phyloP scores from a whole-genome alignment of 2,113 vertebrate genomes.

The rat (Rattus norvegicus) region GRCr8 NC_086029.1:42051001-42051500 shows the following conservation, averaged over 20 bases:
- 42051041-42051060: background rate
- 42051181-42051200: background rate
- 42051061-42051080: background rate
- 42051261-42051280: background rate
- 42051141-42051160: background rate
- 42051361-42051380: background rate
- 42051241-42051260: background rate
- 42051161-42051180: background rate
- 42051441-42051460: background rate
- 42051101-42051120: background rate
- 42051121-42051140: background rate
- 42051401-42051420: background rate
- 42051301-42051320: background rate
- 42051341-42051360: background rate
- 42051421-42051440: too few species aligned
- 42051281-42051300: background rate
- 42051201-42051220: background rate
- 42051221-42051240: background rate
- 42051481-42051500: background rate
- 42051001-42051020: background rate
- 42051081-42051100: background rate
- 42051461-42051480: background rate
- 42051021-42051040: background rate
- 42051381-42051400: background rate
- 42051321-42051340: background rate